phyloP scores from a whole-genome alignment of 2,797 vertebrate genomes.

The Orestias chungarensis region DNA sequence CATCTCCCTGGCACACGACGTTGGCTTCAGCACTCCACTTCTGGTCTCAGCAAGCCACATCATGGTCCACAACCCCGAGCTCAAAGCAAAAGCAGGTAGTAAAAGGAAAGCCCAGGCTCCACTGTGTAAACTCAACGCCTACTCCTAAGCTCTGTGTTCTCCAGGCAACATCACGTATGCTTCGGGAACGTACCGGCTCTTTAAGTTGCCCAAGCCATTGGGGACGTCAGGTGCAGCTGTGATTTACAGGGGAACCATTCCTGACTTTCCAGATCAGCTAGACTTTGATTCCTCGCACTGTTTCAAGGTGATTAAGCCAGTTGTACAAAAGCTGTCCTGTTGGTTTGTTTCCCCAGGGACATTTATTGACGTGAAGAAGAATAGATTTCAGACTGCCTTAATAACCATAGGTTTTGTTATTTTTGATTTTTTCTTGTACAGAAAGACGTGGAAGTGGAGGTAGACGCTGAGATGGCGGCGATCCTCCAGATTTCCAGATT shows the following conservation, averaged over 20 bases:
- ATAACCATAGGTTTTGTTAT: background rate
- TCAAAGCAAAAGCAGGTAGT: slow-evolving; percentile 76
- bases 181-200: slow-evolving; percentile 80
- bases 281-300: slow-evolving; percentile 73
- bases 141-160: background rate
- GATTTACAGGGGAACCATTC: slow-evolving; percentile 74
- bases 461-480: slow-evolving; percentile 70
- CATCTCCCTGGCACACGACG: slow-evolving; percentile 68
- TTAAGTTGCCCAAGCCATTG: slow-evolving; percentile 70
- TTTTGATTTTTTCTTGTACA: slow-evolving; percentile 37
- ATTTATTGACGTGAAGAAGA: background rate
- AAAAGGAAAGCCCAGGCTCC: background rate
- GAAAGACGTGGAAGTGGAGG: slow-evolving; percentile 66
- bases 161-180: slow-evolving; percentile 76
- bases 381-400: background rate
- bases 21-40: slow-evolving; percentile 76
- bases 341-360: background rate
- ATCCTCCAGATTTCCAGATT: slow-evolving; percentile 76
- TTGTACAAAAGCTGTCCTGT: background rate
- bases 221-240: slow-evolving; percentile 50
- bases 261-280: slow-evolving; percentile 67
- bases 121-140: background rate
- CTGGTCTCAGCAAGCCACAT: slow-evolving; percentile 74
- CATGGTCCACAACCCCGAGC: slow-evolving; percentile 66
- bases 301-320: slow-evolving; percentile 76